A percentile compares a stretch with the other conserved stretches of the same genome.
Conservation (phyloP, 2,797 vertebrate species). For the Antrozous pallidus region DNA sequence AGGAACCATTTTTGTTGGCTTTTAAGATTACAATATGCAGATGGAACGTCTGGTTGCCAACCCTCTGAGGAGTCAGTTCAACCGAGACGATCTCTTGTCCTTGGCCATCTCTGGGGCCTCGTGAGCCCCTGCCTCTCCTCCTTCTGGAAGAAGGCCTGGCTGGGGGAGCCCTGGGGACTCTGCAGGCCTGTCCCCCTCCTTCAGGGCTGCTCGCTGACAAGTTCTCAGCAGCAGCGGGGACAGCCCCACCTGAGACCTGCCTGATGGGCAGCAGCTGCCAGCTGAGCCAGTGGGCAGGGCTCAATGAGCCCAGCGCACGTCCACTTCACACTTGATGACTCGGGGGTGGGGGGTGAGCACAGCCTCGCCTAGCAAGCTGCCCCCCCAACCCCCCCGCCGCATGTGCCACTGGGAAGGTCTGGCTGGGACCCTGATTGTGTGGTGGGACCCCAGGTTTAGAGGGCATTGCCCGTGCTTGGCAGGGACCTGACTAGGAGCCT, state of each 20-base stretch:
- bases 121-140: not conserved
- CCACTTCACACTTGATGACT: accelerated
- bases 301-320: accelerated
- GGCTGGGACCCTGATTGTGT: no score
- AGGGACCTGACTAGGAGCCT: accelerated
- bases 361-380: accelerated
- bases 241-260: not conserved
- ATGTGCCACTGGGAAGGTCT: no score
- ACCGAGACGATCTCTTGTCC: not conserved
- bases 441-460: no score
- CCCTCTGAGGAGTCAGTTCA: not conserved
- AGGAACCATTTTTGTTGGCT: not conserved
- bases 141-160: not conserved
- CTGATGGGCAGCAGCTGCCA: accelerated
- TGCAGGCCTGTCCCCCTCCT: not conserved
- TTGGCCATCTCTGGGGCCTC: not conserved
- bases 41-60: not conserved
- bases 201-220: accelerated
- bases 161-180: not conserved
- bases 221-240: accelerated
- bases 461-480: not conserved
- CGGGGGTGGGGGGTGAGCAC: accelerated
- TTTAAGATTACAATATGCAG: not conserved
- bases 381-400: not conserved
- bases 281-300: accelerated